Base-by-base conservation (phyloP, 2,113 vertebrate species). In the Rana temporaria region DNA sequence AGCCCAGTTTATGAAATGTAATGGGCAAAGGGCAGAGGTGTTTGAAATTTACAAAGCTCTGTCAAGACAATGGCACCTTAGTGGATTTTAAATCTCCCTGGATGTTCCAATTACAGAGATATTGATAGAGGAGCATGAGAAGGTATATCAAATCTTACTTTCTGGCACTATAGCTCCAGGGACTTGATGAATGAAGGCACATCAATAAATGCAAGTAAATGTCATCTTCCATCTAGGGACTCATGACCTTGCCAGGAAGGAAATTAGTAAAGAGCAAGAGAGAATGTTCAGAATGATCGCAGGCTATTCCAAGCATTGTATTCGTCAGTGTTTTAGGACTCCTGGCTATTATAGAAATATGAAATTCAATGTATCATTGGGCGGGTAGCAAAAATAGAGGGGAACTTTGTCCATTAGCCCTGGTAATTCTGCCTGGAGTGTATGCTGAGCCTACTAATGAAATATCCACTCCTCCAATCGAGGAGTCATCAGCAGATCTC, bases 191-290 rank as follows among this genome's bases (percentile, higher is more conserved):
- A 42, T 22, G 34, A 42, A 62, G 55, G 38, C 16, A 4, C 60
- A n/a, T n/a, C 32, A 17, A 34, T 42, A 14, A 62, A 32, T 42
- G 42, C 56, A 57, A 7, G 19, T 38, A 75, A 75, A 75, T 60
- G 72, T 42, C 72, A 75, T n/a, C 56, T 52, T 75, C 32, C 72
- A 75, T n/a, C 72, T 30, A 62, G 57, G 32, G 72, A 75, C 56
- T 18, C 8, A 22, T 75, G 56, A 75, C 72, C 72, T 75, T 75
- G 56, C 19, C 30, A 32, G 7, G 5, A 32, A 62, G 59, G 72
- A 75, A 30, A 75, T 75, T 60, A 59, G 32, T 20, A 60, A 62
- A 15, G 32, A 20, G 57, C 26, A 48, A 72, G 53, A 24, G 60
- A 74, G 16, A 42, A 20, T 9, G 12, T 12, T 62, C 0, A 17